Base-by-base conservation (phyloP, 2,113 vertebrate genomes). In the Monopterus albus region DNA sequence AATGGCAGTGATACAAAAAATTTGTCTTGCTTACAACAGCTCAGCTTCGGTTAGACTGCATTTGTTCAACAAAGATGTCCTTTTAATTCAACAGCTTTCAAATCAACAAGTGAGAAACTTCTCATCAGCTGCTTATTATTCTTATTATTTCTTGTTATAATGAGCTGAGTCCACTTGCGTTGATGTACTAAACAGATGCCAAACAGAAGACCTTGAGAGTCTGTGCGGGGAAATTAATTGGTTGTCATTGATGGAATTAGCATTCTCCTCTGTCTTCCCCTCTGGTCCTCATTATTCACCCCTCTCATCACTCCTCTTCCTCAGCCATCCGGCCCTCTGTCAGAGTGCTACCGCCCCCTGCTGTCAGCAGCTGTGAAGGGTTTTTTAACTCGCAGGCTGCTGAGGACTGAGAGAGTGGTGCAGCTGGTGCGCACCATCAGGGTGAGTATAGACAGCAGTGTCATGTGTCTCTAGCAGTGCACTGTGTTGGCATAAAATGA, bases 221-320 rank as follows among this genome's bases (percentile, higher is more conserved):
- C 82, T 86, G 71, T 39, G 73, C 21, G 70, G 81, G n/a, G 84
- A 90, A 88, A 92, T 92, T 87, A 91, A 90, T 91, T 87, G 86
- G 84, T 87, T 90, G 88, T 90, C 91, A 89, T 83, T 90, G 88
- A 86, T 85, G 76, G 72, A 88, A 90, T 92, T 90, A 86, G 87
- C 82, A 91, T 92, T 91, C 85, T 87, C 85, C 84, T 84, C 88
- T 86, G 55, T 80, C 79, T 67, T 81, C 77, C 86, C 83, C 84
- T 78, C 78, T 70, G 75, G 60, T 84, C 81, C 74, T 90, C 81
- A 88, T 89, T 83, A 86, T 80, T 84, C 78, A 57, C 73, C 60
- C 58, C 77, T 61, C 81, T 31, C 29, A 31, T 46, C 29, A 46
- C 42, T 26, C 26, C 20, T 53, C 55, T 61, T 50, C 42, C 58